Base-by-base conservation (phyloP, 2,797 vertebrate genomes). In the Rhynchotus rufescens region DNA sequence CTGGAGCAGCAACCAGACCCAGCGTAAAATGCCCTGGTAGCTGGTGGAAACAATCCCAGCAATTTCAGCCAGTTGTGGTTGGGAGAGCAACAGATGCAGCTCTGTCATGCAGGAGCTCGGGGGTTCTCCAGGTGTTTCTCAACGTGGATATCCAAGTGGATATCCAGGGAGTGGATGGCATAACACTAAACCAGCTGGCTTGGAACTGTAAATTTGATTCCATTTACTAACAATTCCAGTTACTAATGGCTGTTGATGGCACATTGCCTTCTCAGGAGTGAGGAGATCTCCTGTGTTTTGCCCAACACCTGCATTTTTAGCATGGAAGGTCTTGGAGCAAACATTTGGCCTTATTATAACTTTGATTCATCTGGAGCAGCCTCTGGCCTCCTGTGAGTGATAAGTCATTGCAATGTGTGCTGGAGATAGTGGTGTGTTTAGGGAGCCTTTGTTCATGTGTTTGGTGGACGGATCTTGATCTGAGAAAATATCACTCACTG, bases 401-500 rank as follows among this genome's bases (percentile, higher is more conserved):
- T 59, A 34, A 61, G 74, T 83, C 91, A 66, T 42, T 52, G 82
- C 85, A 77, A 73, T 36, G 57, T 4, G 0, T 84, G 82, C 88
- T 75, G 84, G 34, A 71, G 75, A 71, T 54, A 88, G 78, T 17
- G 59, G 75, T 86, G 47, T 76, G 72, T 76, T 80, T 89, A 42
- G 36, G 19, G 52, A 45, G 30, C 42, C 77, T 97, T 93, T 96
- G 84, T 96, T 96, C 93, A 84, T 3, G 2, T 49, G 56, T 81
- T 83, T 17, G 6, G 82, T 44, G 85, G 84, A 74, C 80, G 88
- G 92, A 92, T 96, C 94, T 92, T 84, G 64, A 94, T 89, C 88
- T 90, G 79, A 95, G 81, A 91, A 87, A 66, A 84, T 81, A 95
- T 93, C 92, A 73, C 64, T 95, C 95, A 57, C 88, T 93, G 83